phyloP scores from a whole-genome alignment of 2,113 vertebrate species.

The Pyrgilauda ruficollis region DNA sequence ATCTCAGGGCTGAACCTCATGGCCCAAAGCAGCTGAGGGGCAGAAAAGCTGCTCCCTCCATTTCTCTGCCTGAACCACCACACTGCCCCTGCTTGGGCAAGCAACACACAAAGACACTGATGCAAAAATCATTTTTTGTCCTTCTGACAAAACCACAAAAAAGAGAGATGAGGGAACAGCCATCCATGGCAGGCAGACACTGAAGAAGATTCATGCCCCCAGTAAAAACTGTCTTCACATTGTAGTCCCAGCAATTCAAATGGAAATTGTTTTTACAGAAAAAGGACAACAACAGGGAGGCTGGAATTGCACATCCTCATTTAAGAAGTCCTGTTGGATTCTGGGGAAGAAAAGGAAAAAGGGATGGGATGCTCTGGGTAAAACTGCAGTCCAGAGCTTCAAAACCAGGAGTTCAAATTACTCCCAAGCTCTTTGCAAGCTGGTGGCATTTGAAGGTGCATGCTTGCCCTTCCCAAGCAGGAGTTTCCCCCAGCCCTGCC shows the following conservation, averaged over 20 bases:
- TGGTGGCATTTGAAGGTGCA: neutral
- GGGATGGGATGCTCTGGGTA: neutral
- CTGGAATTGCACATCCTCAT: neutral
- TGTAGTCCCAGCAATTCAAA: neutral
- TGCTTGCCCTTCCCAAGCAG: neutral
- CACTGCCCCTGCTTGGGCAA: neutral
- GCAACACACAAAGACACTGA: neutral
- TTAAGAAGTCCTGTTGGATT: neutral
- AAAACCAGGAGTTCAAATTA: neutral
- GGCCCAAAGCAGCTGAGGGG: neutral
- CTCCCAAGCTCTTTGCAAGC: neutral
- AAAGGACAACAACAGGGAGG: neutral
- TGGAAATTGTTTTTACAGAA: neutral
- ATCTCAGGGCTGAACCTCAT: neutral
- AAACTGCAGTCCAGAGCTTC: neutral
- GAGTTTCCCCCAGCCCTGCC: neutral
- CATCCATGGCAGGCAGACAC: neutral
- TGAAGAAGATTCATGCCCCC: neutral
- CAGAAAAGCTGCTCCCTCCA: neutral
- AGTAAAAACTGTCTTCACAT: neutral
- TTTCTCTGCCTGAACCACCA: neutral
- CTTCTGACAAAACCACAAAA: neutral
- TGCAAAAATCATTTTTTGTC: neutral
- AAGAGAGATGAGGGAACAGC: neutral
- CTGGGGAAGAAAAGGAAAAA: neutral